phyloP scores from a whole-genome alignment of 1,140 invertebrate species.

The Dermatophagoides farinae region DNA sequence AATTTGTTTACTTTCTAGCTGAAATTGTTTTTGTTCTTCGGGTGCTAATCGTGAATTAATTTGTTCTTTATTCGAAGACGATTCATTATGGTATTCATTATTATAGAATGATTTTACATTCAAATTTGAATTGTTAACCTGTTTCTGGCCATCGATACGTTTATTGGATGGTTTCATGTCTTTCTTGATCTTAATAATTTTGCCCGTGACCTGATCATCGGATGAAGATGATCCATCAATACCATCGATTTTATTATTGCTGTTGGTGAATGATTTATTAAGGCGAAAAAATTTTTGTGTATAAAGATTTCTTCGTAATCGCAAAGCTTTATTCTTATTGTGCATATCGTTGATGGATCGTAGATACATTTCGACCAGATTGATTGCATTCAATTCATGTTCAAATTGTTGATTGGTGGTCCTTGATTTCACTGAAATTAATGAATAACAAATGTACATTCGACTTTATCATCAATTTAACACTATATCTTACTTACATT shows the following conservation, averaged over 20 bases:
- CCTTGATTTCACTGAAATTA: slow-evolving; percentile 2
- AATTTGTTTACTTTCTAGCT: slow-evolving; percentile 28
- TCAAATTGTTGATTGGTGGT: slow-evolving; percentile 23
- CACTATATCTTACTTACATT: slow-evolving; percentile 24
- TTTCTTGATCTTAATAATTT: background rate
- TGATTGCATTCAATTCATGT: slow-evolving; percentile 25
- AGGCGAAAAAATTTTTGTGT: slow-evolving; percentile 41
- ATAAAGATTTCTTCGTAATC: slow-evolving; percentile 60
- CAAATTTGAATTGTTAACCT: background rate
- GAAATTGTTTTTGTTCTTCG: slow-evolving; percentile 66
- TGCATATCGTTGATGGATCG: slow-evolving; percentile 60
- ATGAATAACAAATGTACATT: background rate
- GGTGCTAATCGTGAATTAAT: slow-evolving; percentile 40
- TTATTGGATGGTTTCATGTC: background rate
- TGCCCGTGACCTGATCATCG: background rate
- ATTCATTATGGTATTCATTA: background rate
- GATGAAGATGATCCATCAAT: background rate
- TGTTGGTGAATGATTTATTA: background rate
- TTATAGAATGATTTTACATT: background rate
- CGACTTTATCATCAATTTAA: background rate
- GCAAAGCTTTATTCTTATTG: slow-evolving; percentile 60
- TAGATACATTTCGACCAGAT: slow-evolving; percentile 26
- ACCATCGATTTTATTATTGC: background rate
- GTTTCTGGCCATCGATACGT: too few species aligned
- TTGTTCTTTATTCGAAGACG: background rate